Percentiles rank a stretch among this genome's conserved stretches.
These are phyloP conservation scores for Zoanthus sansibaricus DNA, from an alignment of 92 coral and sea anemone genomes.

Conservation along the genomic window DNA sequence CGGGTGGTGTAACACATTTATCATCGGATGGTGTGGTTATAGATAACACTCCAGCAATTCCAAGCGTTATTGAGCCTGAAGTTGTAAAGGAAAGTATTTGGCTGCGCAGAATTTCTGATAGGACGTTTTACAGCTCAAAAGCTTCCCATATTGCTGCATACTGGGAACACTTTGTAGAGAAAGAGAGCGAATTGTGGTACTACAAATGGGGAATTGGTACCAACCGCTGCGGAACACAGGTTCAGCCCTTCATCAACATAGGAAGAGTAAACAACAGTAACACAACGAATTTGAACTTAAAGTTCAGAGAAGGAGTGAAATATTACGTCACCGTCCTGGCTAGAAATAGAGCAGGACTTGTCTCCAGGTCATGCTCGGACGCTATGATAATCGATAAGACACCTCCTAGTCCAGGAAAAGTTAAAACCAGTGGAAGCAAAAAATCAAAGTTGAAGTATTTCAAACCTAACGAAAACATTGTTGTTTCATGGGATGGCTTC, in stretches of 20 bases:
- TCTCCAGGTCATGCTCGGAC: slow-evolving; percentile 88
- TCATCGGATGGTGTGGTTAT: slow-evolving; percentile 89
- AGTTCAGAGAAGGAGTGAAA: slow-evolving; percentile 67
- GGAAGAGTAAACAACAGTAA: slow-evolving; percentile 78
- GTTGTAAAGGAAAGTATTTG: slow-evolving; percentile 60
- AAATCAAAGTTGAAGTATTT: slow-evolving; percentile 45
- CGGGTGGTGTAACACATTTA: slow-evolving; percentile 79
- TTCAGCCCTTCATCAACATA: slow-evolving; percentile 90
- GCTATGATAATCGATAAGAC: slow-evolving; percentile 82
- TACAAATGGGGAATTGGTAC: slow-evolving; percentile 98
- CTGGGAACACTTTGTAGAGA: slow-evolving; percentile 84
- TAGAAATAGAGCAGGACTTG: slow-evolving; percentile 87
- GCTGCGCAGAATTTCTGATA: slow-evolving; percentile 66
- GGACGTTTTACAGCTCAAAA: slow-evolving; percentile 70
- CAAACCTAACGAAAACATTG: slow-evolving; percentile 28
- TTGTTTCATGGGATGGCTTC: slow-evolving; percentile 73
- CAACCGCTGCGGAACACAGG: slow-evolving; percentile 88
- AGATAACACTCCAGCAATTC: slow-evolving; percentile 83
- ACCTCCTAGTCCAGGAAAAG: slow-evolving; percentile 74
- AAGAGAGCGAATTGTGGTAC: slow-evolving; percentile 93
- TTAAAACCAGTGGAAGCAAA: slow-evolving; percentile 44
- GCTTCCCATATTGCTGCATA: slow-evolving; percentile 68
- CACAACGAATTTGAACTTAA: slow-evolving; percentile 73
- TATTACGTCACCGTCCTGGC: slow-evolving; percentile 89
- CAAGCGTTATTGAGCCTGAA: slow-evolving; percentile 74